Evolutionary conservation across 1,140 invertebrate genomes (phyloP), one percentile per base, ranked within the genome.

Genomic region (Plutomurus gul): DNA sequence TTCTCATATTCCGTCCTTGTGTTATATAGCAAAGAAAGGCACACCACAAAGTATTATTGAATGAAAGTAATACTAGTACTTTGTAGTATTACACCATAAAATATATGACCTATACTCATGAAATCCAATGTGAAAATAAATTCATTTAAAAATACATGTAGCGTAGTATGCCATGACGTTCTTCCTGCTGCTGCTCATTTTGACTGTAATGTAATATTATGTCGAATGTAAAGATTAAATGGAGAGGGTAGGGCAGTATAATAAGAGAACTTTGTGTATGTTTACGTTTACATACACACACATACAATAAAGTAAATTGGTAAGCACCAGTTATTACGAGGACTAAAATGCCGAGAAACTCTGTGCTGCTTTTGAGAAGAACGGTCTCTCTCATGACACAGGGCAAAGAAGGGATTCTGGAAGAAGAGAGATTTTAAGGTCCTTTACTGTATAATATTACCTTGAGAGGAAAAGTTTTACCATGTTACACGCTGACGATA

Each of bases 351-450:
- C 16, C 30, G 56, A 65, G 27, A 65, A 65, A 65, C n/a, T n/a
- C 36, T 30, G 18, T 65, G 56, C 13, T n/a, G n/a, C n/a, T n/a
- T 65, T 65, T 65, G 36, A 30, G 13, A 6, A 18, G 30, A 65
- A 65, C 25, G n/a, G n/a, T n/a, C n/a, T n/a, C n/a, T 65, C 27
- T 65, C 56, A 65, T 65, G 56, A 65, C 56, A 65, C 25, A 65
- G 10, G 27, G 18, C 56, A 33, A 27, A 30, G 56, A 65, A 33
- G 56, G 56, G 56, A 65, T 65, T 65, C 56, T 18, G 25, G 6
- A 22, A 22, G 18, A 65, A 65, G 16, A 65, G 36, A n/a, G 27
- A 27, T 30, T 65, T 65, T 65, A n/a, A 65, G 30, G 56, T 65
- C 56, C 27, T 65, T 65, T 65, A 11, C 27, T 27, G 25, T 65